A percentile compares a stretch with the other conserved stretches of the same genome.
Conservation (phyloP, 2,113 vertebrate species). For the Cephalophus harveyi region DNA sequence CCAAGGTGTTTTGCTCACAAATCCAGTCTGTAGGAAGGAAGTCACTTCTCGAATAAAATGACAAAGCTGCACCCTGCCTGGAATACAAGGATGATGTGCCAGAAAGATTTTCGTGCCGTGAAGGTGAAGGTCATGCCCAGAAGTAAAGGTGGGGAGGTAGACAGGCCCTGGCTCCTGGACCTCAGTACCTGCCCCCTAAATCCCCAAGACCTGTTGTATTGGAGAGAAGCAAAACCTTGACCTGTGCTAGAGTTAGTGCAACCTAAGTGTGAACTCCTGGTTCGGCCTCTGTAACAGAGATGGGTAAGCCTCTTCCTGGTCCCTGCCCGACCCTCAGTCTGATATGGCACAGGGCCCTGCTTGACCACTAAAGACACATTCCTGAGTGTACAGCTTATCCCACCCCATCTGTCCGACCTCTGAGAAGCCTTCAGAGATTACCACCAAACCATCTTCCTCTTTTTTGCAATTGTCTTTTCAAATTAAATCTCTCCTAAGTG, state of each 20-base stretch:
- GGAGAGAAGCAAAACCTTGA: fast-evolving
- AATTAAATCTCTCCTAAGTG: not conserved
- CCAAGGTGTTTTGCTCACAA: not conserved
- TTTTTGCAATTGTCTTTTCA: not conserved
- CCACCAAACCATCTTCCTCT: not conserved
- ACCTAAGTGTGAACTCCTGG: fast-evolving
- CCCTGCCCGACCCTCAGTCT: fast-evolving
- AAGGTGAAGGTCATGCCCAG: not conserved
- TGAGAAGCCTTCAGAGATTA: fast-evolving
- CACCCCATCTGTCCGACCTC: no score
- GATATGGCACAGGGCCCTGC: not conserved
- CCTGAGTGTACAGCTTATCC: not conserved
- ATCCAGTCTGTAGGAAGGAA: no score
- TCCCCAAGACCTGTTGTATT: fast-evolving
- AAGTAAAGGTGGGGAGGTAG: not conserved
- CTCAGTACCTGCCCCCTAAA: fast-evolving
- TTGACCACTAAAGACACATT: fast-evolving
- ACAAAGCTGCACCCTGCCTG: not conserved
- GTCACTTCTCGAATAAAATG: not conserved
- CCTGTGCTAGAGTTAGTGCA: not conserved
- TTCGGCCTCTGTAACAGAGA: not conserved
- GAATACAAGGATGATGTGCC: fast-evolving
- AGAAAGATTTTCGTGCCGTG: fast-evolving
- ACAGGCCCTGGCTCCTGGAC: fast-evolving
- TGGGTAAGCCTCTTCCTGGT: not conserved